Conservation (phyloP, 2,113 vertebrate species). For the Cebus imitator region DNA sequence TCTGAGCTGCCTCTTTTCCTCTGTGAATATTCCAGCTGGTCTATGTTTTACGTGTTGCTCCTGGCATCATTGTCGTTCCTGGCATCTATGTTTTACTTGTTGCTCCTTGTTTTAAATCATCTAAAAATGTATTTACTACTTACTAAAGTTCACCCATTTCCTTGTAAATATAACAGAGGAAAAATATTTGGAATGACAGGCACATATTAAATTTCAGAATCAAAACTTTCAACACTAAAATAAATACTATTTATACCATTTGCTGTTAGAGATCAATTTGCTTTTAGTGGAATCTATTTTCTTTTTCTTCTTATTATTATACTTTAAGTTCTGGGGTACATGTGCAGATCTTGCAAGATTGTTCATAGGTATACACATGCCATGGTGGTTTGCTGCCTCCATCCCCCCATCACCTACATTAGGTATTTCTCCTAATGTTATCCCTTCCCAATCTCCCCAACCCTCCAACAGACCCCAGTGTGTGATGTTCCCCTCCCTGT, state of each 20-base stretch:
- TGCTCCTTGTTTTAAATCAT: background rate
- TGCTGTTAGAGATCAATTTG: conserved; percentile 62
- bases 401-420: no score
- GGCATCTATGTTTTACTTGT: no score
- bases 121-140: conserved; percentile 13
- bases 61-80: background rate
- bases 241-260: conserved; percentile 69
- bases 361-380: no score
- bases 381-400: no score
- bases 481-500: no score
- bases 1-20: background rate
- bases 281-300: conserved; percentile 78
- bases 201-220: conserved; percentile 68
- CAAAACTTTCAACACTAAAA: conserved; percentile 74
- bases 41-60: background rate
- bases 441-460: no score
- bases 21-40: background rate
- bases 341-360: no score
- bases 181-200: conserved; percentile 32
- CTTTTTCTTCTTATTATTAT: background rate
- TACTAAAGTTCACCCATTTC: conserved; percentile 65
- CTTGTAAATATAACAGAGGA: conserved; percentile 59
- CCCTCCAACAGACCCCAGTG: no score
- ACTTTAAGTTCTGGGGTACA: no score
- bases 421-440: no score